Evolutionary conservation across 2,113 vertebrate genomes (phyloP).

Genomic region (Sigmodon hispidus): DNA sequence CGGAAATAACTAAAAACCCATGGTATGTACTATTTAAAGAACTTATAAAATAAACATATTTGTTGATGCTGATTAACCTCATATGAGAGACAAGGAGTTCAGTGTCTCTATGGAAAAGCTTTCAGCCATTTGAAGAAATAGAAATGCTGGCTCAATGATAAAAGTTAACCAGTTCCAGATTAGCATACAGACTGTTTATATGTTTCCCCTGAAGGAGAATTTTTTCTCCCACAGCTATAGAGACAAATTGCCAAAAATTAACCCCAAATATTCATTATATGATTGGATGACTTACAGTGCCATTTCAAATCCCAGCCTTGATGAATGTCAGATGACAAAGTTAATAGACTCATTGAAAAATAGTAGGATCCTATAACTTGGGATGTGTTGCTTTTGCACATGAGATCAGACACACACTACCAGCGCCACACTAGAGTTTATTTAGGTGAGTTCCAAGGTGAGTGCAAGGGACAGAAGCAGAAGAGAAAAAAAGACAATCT

Average conservation of each 20-base stretch:
- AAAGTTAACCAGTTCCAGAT: not conserved
- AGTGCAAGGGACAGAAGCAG: no score
- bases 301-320: not conserved
- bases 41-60: not conserved
- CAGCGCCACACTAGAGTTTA: no score
- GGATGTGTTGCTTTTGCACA: no score
- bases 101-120: not conserved
- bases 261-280: not conserved
- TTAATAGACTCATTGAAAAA: not conserved
- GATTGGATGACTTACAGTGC: not conserved
- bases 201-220: not conserved
- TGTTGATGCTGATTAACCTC: not conserved
- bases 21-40: not conserved
- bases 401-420: no score
- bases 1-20: not conserved
- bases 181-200: not conserved
- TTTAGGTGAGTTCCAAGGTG: no score
- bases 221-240: not conserved
- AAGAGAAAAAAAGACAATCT: no score
- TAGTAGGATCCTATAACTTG: not conserved
- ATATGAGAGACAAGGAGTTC: not conserved
- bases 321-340: not conserved
- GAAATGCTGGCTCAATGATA: not conserved
- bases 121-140: not conserved
- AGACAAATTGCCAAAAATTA: not conserved